Evolutionary conservation across 2,888 invertebrate genomes (phyloP).

Genomic region (Ligdia adustata): DNA sequence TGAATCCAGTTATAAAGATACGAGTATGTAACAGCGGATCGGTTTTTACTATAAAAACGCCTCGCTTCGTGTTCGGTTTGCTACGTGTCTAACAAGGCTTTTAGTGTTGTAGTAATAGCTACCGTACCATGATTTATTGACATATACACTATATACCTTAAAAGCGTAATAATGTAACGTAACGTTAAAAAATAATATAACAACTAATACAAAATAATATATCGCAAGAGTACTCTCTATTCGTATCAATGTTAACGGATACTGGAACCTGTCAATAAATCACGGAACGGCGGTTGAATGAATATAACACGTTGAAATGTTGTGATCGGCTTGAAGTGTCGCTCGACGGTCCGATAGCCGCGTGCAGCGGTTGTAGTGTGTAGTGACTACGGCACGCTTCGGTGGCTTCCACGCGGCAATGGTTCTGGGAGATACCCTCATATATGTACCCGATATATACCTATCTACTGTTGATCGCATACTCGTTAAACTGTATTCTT

Average conservation of each 20-base stretch:
- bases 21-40: no score
- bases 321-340: slow-evolving; percentile 70
- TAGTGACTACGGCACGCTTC: slow-evolving; percentile 80
- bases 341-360: slow-evolving; percentile 70
- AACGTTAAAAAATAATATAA: no score
- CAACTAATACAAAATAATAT: no score
- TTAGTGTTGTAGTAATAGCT: slow-evolving; percentile 1
- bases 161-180: no score
- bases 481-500: slow-evolving; percentile 50
- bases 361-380: slow-evolving; percentile 67
- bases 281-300: no score
- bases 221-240: no score
- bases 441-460: slow-evolving; percentile 28
- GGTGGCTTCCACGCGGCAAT: slow-evolving; percentile 71
- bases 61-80: no score
- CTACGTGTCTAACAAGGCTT: no score
- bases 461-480: slow-evolving; percentile 41
- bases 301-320: slow-evolving; percentile 10
- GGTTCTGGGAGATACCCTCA: slow-evolving; percentile 57
- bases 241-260: no score
- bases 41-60: no score
- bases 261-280: background rate
- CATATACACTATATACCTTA: no score
- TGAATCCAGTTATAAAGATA: no score
- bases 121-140: slow-evolving; percentile 6